phyloP scores from a whole-genome alignment of 2,888 invertebrate genomes.

The Tenthredo notha region DNA sequence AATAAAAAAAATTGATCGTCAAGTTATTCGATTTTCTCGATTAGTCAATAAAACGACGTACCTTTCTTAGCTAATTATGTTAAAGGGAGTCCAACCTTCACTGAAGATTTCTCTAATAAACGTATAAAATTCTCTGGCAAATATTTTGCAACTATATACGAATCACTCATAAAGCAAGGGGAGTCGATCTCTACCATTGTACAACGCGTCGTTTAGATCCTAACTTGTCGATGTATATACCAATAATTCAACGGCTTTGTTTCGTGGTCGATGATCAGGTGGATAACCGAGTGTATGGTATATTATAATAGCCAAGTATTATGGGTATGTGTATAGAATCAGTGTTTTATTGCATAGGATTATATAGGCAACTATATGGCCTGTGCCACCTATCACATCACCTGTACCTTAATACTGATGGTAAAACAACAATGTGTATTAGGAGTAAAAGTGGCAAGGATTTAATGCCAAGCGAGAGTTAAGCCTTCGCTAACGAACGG shows the following conservation, averaged over 20 bases:
- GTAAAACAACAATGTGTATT: constrained; percentile 28
- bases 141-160: background rate
- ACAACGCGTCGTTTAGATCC: background rate
- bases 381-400: background rate
- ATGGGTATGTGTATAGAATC: background rate
- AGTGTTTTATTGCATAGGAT: background rate
- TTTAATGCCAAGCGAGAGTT: constrained; percentile 42
- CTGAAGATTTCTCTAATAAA: background rate
- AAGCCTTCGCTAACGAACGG: constrained; percentile 70
- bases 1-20: background rate
- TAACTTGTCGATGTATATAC: background rate
- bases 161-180: background rate
- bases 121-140: background rate
- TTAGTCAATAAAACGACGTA: background rate
- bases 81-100: background rate
- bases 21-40: background rate
- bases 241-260: background rate
- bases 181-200: background rate
- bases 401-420: background rate
- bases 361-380: background rate
- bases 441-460: constrained; percentile 47
- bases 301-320: background rate
- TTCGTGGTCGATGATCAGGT: constrained; percentile 5
- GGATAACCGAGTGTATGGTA: background rate
- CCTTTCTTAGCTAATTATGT: background rate